These are phyloP conservation scores for Chaetodon trifasciatus DNA, from an alignment of 2,797 vertebrate genomes.

Conservation along the genomic window DNA sequence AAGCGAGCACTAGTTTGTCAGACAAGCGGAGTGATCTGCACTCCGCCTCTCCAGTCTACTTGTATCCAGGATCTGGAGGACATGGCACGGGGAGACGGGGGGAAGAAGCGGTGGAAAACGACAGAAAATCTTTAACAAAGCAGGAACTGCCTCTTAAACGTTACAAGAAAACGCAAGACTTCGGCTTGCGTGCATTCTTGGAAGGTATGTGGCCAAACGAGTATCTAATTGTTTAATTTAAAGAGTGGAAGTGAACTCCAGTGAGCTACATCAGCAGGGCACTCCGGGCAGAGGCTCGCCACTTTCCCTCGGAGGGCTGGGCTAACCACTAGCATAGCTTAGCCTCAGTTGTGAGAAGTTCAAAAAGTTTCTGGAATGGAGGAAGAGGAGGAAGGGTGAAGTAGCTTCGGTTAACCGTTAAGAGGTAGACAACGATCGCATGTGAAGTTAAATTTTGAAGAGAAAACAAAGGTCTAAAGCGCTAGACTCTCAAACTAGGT, in stretches of 20 bases:
- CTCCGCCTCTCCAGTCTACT: slow-evolving; percentile 79
- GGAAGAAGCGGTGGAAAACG: slow-evolving; percentile 61
- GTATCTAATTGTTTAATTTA: neutral
- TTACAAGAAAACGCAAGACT: slow-evolving; percentile 10
- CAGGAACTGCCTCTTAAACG: slow-evolving; percentile 18
- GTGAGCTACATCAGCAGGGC: slow-evolving; percentile 59
- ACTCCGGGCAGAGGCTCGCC: slow-evolving; percentile 48
- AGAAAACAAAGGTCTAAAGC: rapidly evolving
- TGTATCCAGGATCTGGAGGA: slow-evolving; percentile 81
- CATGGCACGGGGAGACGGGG: slow-evolving; percentile 73
- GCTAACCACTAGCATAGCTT: slow-evolving; percentile 66
- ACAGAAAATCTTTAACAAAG: slow-evolving; percentile 50
- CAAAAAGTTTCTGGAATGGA: slow-evolving; percentile 82
- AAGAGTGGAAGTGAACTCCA: slow-evolving; percentile 29
- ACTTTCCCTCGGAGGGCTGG: slow-evolving; percentile 63
- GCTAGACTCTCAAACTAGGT: rapidly evolving
- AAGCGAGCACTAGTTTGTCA: slow-evolving; percentile 67
- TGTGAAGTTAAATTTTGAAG: neutral
- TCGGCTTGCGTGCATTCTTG: slow-evolving; percentile 8
- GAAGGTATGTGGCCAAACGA: slow-evolving; percentile 70
- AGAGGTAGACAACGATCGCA: neutral
- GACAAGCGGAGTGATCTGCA: slow-evolving; percentile 83
- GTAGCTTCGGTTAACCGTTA: neutral
- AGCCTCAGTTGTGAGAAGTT: slow-evolving; percentile 71
- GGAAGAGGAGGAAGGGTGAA: slow-evolving; percentile 55